Evolutionary conservation across 2,888 invertebrate species (phyloP).

Genomic region (Lepidocyrtinus sp.): DNA sequence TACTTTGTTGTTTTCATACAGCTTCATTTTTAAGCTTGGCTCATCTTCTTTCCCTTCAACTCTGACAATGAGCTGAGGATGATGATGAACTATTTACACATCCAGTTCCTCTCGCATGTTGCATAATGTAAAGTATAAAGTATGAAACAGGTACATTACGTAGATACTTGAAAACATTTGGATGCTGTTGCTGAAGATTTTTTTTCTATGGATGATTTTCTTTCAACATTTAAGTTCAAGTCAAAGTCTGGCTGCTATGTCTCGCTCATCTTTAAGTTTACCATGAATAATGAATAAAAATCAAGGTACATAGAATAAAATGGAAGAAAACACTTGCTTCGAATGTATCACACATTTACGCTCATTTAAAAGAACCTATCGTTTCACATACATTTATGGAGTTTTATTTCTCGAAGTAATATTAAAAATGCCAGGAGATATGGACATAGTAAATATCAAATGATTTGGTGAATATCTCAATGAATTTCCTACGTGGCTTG

Average conservation of each 20-base stretch:
- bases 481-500: too few species aligned
- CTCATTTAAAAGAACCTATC: too few species aligned
- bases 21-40: too few species aligned
- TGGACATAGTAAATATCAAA: too few species aligned
- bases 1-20: too few species aligned
- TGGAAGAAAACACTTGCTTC: neutral
- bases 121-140: neutral
- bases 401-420: too few species aligned
- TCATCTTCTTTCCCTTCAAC: neutral
- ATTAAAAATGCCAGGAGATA: too few species aligned
- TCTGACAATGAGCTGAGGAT: neutral
- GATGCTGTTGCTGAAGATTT: neutral
- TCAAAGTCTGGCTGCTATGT: neutral
- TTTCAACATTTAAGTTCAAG: neutral
- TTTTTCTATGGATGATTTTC: neutral
- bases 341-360: too few species aligned
- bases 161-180: neutral
- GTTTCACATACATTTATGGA: too few species aligned
- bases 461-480: too few species aligned
- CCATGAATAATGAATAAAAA: neutral
- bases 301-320: neutral
- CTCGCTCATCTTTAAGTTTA: neutral
- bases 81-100: neutral
- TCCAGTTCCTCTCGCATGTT: neutral
- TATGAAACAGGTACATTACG: neutral